Base-by-base conservation (phyloP, 2,113 vertebrate genomes). In the Irena cyanogastra region DNA sequence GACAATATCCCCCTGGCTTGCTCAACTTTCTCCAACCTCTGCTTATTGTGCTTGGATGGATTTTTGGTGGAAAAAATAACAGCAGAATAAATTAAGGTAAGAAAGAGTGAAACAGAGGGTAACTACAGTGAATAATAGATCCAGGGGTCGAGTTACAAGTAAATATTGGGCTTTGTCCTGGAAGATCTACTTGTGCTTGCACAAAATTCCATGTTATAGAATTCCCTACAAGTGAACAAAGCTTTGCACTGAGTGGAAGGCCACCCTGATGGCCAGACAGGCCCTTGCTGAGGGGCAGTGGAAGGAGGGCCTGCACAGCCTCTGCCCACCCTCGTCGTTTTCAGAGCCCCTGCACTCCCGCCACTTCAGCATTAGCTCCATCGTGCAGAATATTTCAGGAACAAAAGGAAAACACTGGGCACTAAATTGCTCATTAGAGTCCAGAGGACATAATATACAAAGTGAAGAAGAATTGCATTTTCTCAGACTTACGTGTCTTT, bases 101-200 rank as follows among this genome's bases (percentile, higher is more conserved):
- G 53, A 41, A 64, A 76, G 26, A 79, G 63, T 35, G n/a, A 88
- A 74, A 50, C 28, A 77, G 71, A 88, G 31, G 11, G 22, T 66
- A 64, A 49, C 37, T 49, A 6, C 5, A 45, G n/a, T 20, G 37
- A 56, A 53, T 44, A 69, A 35, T 1, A 60, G 23, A 75, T 23
- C 23, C 44, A n/a, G 6, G 5, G 8, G 7, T 56, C 1, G 0
- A 6, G 19, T 68, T 83, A 52, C 14, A 76, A 57, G 45, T 3
- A 79, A 59, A 90, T 41, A n/a, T 1, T 59, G 20, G 78, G 33
- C 12, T 83, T 79, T 76, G 16, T 19, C 41, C 17, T 35, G 33
- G 39, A 61, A 66, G 41, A 39, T 5, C 37, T 33, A 20, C 20
- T 42, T 44, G 33, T 5, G 3, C 61, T 76, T 72, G 41, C 39